These are phyloP conservation scores for Drosophila ercepeae DNA, from an alignment of 1,140 invertebrate species.

Conservation along the genomic window DNA sequence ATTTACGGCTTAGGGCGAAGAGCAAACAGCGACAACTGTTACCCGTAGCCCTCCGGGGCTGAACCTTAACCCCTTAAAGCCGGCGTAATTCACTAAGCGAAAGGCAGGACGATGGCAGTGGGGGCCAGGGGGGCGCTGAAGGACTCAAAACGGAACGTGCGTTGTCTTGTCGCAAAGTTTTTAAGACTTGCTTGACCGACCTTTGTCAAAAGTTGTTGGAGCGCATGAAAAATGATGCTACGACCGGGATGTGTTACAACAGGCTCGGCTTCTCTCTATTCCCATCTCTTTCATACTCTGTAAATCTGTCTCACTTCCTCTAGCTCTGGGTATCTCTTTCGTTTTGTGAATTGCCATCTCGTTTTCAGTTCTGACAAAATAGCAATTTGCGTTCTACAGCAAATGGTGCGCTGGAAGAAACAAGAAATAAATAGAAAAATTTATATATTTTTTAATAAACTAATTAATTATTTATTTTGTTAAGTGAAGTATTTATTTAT, in stretches of 20 bases:
- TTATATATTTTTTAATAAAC: neutral
- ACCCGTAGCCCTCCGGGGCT: conserved; percentile 57
- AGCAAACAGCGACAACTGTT: conserved; percentile 77
- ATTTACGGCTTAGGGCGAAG: conserved; percentile 78
- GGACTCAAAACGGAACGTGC: conserved; percentile 60
- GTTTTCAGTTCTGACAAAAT: conserved; percentile 67
- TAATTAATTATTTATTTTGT: neutral
- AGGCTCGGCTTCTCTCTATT: conserved; percentile 22
- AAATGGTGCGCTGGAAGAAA: conserved; percentile 45
- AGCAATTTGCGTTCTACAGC: conserved; percentile 77
- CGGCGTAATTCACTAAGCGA: conserved; percentile 79
- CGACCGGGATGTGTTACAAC: conserved; percentile 73
- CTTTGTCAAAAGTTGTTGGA: conserved; percentile 81
- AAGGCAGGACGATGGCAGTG: conserved; percentile 38
- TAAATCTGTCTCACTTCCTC: neutral
- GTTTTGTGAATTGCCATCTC: conserved; percentile 40
- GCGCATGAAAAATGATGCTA: conserved; percentile 80
- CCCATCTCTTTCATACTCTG: neutral
- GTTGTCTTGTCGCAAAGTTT: conserved; percentile 82
- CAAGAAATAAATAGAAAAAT: neutral
- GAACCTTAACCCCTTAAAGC: conserved; percentile 80
- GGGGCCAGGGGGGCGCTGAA: neutral
- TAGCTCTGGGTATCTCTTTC: conserved; percentile 1
- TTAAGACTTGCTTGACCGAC: conserved; percentile 82
- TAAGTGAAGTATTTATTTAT: too few species aligned